Base-by-base conservation (phyloP, 2,888 invertebrate species). In the Stomorhina lunata region DNA sequence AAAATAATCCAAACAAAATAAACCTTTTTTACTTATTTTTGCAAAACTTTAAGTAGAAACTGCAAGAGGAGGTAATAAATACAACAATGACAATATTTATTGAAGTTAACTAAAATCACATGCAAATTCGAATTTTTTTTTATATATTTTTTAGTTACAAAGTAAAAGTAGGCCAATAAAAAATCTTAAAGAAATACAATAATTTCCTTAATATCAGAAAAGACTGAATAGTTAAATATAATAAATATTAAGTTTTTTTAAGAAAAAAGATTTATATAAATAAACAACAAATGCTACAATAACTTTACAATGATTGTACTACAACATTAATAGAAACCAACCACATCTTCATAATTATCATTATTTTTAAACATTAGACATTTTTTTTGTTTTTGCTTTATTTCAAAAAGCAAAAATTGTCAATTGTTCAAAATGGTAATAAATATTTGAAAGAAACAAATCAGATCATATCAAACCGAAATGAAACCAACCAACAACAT, bases 401-500 rank as follows among this genome's bases (percentile, higher is more conserved):
- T n/a, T n/a, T n/a, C n/a, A n/a, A n/a, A n/a, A 69, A 65, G 34
- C 80, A 79, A 76, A 32, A 83, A 84, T 80, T 85, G 88, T 78
- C 88, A 87, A 86, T 88, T 88, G 88, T 85, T 82, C 86, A 87
- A 89, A 89, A 87, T 89, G 86, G 89, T 87, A 88, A 89, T 88
- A 87, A 88, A 89, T 88, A 89, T 87, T 87, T 87, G 81, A 86
- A 83, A n/a, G n/a, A 86, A 80, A 84, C 85, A 88, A 86, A 82
- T 82, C 79, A 82, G 82, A 79, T 82, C 79, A 82, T 45, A 79
- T 79, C 82, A 45, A 53, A 53, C 45, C 45, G 25, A 45, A 40
- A 63, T n/a, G 25, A 43, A 50, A 61, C 15, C 53, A 78, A 69
- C 25, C 15, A 72, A 63, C 66, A 72, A 72, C 79, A 68, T 53